Evolutionary conservation across 2,888 invertebrate species (phyloP).

Genomic region (Nyleta sp.): DNA sequence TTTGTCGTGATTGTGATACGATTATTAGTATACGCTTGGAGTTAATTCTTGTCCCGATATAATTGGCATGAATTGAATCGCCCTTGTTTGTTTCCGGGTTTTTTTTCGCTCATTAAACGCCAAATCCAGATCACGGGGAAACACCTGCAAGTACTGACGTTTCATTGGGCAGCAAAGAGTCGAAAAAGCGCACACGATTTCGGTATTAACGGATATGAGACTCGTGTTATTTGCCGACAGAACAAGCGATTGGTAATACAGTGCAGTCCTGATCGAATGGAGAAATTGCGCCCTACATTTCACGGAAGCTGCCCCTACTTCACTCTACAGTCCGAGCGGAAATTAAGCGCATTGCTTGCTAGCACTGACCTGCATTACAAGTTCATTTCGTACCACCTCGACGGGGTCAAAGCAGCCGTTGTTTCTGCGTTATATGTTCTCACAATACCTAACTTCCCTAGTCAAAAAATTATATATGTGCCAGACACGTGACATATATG

Average conservation of each 20-base stretch:
- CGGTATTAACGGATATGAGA: conserved; percentile 60
- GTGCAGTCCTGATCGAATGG: conserved; percentile 62
- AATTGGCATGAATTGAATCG: conserved; percentile 4
- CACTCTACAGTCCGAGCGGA: conserved; percentile 60
- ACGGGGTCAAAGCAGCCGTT: conserved; percentile 42
- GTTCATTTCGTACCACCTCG: conserved; percentile 50
- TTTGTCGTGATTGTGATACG: conserved; percentile 4
- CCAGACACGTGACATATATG: too few species aligned
- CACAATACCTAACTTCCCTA: conserved; percentile 7
- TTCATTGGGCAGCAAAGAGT: conserved; percentile 7
- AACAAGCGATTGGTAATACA: conserved; percentile 63
- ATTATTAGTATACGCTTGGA: conserved; percentile 7
- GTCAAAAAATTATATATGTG: background rate
- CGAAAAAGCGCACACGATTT: conserved; percentile 36
- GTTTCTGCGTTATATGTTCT: conserved; percentile 40
- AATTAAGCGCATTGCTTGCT: conserved; percentile 65
- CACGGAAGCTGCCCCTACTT: conserved; percentile 62
- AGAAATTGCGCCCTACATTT: conserved; percentile 65
- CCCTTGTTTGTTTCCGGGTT: background rate
- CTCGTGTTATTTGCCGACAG: conserved; percentile 54
- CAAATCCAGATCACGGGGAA: conserved; percentile 3
- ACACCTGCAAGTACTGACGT: conserved; percentile 28
- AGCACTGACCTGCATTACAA: conserved; percentile 64
- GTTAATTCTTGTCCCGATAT: background rate
- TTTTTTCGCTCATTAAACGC: conserved; percentile 5